Evolutionary conservation across 2,113 vertebrate genomes (phyloP).

Genomic region (Oceanites oceanicus): DNA sequence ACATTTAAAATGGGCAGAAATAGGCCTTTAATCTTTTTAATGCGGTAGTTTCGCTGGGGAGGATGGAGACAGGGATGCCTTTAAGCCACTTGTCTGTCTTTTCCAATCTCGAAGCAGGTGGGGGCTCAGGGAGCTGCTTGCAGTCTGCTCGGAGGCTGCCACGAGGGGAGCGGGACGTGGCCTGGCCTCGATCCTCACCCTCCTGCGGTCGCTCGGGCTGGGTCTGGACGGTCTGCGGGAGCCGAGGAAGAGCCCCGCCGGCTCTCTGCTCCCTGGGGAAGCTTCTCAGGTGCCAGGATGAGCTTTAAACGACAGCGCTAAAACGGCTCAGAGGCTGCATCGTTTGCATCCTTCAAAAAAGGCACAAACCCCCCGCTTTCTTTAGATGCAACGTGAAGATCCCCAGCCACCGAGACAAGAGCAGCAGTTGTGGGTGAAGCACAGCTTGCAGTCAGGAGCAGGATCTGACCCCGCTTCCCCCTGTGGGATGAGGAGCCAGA

Average conservation of each 20-base stretch:
- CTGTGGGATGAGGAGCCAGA: neutral
- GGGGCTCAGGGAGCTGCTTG: neutral
- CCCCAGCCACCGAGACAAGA: rapidly evolving
- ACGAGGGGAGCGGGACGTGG: rapidly evolving
- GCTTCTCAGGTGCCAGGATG: neutral
- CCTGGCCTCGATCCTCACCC: rapidly evolving
- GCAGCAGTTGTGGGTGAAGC: neutral
- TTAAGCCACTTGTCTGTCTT: neutral
- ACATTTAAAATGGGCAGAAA: neutral
- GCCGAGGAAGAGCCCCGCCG: neutral
- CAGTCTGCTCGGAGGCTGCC: neutral
- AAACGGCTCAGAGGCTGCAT: neutral
- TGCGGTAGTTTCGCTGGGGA: neutral
- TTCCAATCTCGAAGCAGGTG: rapidly evolving
- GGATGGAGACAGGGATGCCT: neutral
- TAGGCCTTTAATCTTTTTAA: neutral
- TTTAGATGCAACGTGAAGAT: rapidly evolving
- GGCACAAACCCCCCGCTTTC: rapidly evolving
- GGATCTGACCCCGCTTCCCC: neutral
- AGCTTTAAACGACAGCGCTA: neutral
- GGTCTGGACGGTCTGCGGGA: neutral
- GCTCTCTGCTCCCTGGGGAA: neutral
- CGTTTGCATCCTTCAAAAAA: rapidly evolving
- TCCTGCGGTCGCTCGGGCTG: rapidly evolving
- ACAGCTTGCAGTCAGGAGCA: neutral